Evolutionary conservation across 64 coral and sea anemone genomes (phyloP), one percentile per base, ranked within the genome.

Genomic region (Pocillopora damicornis): DNA sequence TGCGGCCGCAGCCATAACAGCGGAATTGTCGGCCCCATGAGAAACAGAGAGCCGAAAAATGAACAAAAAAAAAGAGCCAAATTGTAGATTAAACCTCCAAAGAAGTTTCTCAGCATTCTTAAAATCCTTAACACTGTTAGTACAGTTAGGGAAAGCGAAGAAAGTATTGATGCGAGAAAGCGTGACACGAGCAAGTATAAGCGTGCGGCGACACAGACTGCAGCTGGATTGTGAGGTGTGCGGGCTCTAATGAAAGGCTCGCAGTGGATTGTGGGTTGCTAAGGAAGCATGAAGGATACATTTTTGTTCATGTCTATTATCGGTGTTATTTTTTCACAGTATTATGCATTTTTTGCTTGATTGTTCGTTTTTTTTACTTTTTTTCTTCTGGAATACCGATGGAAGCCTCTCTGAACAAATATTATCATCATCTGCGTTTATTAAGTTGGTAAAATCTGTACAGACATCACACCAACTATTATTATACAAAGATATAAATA

Each of bases 71-170:
- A 94, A 25, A 94, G 42, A 30, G 71, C 8, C 25, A 76, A 22
- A 34, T 59, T 9, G 77, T 83, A 94, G 13, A 94, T 56, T 45
- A 94, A 22, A 34, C 92, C 92, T 67, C 92, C 88, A 17, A 74
- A 14, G 15, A 75, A 80, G 82, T 89, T 94, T 61, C 92, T 81
- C 36, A 94, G 82, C 92, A 94, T 94, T 94, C 63, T 94, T 11
- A 57, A 14, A 8, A 25, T 9, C 58, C 64, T 23, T 11, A 11
- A 71, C 25, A 11, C 4, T 67, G 16, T 15, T 4, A 63, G 18
- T 16, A 68, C 15, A 17, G 36, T n/a, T 60, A 79, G 67, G n/a
- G 22, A n/a, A 71, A 26, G 67, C n/a, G 6, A 8, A 9, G 65
- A 23, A 71, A 20, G 11, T 71, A 16, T 16, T 22, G 18, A 79